These are phyloP conservation scores for Papilio demoleus DNA, from an alignment of 2,888 invertebrate genomes.

Conservation along the genomic window DNA sequence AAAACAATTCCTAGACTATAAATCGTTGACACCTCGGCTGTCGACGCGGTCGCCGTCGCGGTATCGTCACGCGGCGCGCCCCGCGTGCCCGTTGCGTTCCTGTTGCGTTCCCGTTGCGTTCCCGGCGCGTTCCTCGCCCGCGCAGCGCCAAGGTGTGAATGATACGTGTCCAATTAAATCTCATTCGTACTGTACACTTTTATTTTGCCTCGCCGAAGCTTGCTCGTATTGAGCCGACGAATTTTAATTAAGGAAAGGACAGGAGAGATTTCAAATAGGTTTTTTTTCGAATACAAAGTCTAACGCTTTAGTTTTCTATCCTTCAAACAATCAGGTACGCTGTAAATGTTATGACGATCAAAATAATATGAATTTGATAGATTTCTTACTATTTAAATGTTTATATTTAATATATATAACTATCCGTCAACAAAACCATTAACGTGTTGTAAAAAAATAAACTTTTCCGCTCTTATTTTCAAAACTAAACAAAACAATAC, in stretches of 20 bases:
- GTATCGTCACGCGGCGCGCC: constrained; percentile 10
- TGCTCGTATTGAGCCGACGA: constrained; percentile 1
- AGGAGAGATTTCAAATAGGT: too few species aligned
- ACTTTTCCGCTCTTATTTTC: constrained; percentile 19
- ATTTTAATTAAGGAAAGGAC: constrained; percentile 16
- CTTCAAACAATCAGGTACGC: not conserved
- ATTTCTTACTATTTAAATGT: constrained; percentile 1
- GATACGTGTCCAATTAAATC: constrained; percentile 63
- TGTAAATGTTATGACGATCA: not conserved
- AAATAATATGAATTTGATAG: constrained; percentile 3
- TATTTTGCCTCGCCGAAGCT: constrained; percentile 32
- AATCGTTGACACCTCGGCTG: constrained; percentile 65
- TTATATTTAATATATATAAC: constrained; percentile 4
- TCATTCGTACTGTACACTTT: constrained; percentile 43
- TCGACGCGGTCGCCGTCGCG: constrained; percentile 51
- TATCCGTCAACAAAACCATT: constrained; percentile 32
- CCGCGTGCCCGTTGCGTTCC: constrained; percentile 46
- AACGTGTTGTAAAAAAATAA: constrained; percentile 32
- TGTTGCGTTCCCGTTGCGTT: constrained; percentile 40
- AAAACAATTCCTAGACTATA: constrained; percentile 68
- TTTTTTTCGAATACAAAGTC: not conserved
- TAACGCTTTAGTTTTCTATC: not conserved
- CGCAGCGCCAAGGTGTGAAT: constrained; percentile 59
- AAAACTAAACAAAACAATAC: constrained; percentile 33
- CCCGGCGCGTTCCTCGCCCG: constrained; percentile 37